Base-by-base conservation (phyloP, 1,140 invertebrate species). In the Brachionus manjavacas region DNA sequence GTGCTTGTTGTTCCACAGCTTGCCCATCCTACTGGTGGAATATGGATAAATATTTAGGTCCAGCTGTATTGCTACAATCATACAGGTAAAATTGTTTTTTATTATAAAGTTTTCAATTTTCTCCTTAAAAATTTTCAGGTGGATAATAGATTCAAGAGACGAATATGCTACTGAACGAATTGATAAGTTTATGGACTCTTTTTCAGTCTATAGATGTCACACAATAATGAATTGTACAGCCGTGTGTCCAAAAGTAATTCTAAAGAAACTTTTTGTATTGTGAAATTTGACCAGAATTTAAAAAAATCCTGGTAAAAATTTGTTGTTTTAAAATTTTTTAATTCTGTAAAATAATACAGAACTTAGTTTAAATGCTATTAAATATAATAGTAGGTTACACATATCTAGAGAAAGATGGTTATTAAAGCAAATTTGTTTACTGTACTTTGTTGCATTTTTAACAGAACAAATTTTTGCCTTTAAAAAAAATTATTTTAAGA, bases 11-110 rank as follows among this genome's bases (percentile, higher is more conserved):
- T 88, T 96, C 94, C 23, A 97, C 96, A 14, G 94, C 95, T 16
- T 98, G 96, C 87, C 96, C 96, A 0, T 95, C 94, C 49, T 98
- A 98, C 90, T 98, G 96, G 96, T 98, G 96, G 96, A 98, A 98
- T 88, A 93, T 94, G 11, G 95, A 98, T 88, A 96, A 97, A 87
- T 98, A 97, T 89, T 92, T 98, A 46, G 96, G 96, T 0, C 96
- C 96, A 8, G 96, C 96, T 28, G 95, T 96, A 14, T 91, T 98
- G 4, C 95, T 97, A 95, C 96, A 97, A 86, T 89, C 90, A 35
- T 91, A 91, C 87, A 88, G 90, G 90, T 91, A 85, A 74, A n/a
- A 85, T 70, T 35, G 60, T 85, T 49, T 76, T 72, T 72, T 68
- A 12, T 12, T 68, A 1, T 12, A n/a, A 28, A 31, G 14, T 0